Evolutionary conservation across 2,888 invertebrate genomes (phyloP).

Genomic region (Drosophila picticornis): DNA sequence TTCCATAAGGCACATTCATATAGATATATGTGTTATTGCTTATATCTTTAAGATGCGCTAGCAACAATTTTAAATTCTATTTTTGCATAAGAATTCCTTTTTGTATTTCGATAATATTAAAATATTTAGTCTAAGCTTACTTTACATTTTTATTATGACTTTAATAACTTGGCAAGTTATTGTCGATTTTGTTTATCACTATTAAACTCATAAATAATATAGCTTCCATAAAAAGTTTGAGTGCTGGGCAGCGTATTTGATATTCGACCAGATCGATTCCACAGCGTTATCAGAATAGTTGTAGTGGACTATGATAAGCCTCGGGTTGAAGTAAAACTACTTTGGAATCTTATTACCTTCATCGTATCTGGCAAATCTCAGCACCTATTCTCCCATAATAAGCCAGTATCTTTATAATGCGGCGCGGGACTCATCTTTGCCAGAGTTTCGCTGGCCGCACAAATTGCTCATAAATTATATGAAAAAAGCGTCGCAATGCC

Average conservation of each 20-base stretch:
- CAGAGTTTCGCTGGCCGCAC: conserved; percentile 18
- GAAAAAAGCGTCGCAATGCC: conserved; percentile 67
- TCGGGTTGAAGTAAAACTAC: background rate
- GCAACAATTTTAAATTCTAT: background rate
- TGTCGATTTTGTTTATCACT: background rate
- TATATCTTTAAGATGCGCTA: background rate
- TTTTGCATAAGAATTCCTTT: background rate
- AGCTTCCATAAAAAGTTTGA: background rate
- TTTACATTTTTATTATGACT: background rate
- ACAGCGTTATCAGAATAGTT: conserved; percentile 40
- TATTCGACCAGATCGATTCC: background rate
- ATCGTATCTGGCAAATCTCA: conserved; percentile 11
- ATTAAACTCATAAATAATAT: background rate
- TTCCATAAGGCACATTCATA: background rate
- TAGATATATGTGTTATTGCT: background rate
- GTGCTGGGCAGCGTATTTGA: background rate
- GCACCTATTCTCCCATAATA: background rate
- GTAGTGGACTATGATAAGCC: conserved; percentile 17
- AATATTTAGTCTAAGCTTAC: background rate
- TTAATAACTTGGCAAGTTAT: background rate
- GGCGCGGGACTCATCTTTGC: background rate
- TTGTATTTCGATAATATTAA: background rate
- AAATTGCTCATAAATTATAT: conserved; percentile 74
- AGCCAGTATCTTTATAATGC: conserved; percentile 6
- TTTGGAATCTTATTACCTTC: background rate